Evolutionary conservation across 64 coral and sea anemone genomes (phyloP).

Genomic region (Pocillopora damicornis): DNA sequence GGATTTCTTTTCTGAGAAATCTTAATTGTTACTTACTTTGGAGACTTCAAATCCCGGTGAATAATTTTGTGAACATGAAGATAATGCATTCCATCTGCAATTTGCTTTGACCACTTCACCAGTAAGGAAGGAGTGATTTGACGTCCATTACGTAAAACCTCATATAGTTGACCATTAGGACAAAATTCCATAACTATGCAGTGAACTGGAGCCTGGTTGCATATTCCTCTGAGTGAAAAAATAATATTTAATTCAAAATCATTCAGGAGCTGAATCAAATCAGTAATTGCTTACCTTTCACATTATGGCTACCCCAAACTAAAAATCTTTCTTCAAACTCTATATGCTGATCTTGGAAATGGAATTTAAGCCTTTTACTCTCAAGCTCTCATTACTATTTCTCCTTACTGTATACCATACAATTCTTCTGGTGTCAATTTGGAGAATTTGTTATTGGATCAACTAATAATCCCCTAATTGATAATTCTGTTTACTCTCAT

Average conservation of each 20-base stretch:
- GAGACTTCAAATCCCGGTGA: slow-evolving; percentile 87
- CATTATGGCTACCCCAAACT: no score
- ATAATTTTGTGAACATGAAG: slow-evolving; percentile 87
- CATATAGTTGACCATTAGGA: slow-evolving; percentile 83
- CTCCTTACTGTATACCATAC: no score
- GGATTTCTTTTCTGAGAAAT: no score
- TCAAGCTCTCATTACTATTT: no score
- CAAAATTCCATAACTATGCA: slow-evolving; percentile 94
- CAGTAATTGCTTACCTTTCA: not conserved
- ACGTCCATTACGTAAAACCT: slow-evolving; percentile 82
- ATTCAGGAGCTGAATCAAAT: not conserved
- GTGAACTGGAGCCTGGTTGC: slow-evolving; percentile 82
- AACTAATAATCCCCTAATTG: no score
- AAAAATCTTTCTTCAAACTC: no score
- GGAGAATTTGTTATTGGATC: no score
- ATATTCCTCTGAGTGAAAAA: slow-evolving; percentile 61
- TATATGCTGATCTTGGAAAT: no score
- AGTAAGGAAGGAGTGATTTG: slow-evolving; percentile 76
- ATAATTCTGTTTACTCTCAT: no score
- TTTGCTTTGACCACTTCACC: slow-evolving; percentile 77
- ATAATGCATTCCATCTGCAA: slow-evolving; percentile 95
- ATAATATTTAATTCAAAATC: not conserved
- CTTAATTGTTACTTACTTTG: slow-evolving; percentile 49
- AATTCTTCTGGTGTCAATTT: no score
- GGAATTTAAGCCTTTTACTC: no score